Evolutionary conservation across 2,888 invertebrate species (phyloP).

Genomic region (Serrognathus titanus): DNA sequence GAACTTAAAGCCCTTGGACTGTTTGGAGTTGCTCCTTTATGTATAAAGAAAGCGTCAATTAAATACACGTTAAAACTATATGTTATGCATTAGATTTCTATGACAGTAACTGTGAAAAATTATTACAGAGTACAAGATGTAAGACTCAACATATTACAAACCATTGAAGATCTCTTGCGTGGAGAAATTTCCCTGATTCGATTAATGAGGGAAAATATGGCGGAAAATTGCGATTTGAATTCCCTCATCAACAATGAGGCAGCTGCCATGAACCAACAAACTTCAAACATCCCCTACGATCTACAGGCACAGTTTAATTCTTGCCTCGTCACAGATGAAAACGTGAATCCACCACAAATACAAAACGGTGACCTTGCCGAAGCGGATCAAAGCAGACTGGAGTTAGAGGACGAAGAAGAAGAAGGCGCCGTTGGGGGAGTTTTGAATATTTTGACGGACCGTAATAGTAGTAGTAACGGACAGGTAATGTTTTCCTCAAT

Average conservation of each 20-base stretch:
- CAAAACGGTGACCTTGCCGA: conserved; percentile 75
- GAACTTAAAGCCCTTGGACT: too few species aligned
- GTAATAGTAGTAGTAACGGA: conserved; percentile 14
- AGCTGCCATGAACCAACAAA: neutral
- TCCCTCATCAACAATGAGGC: conserved; percentile 6
- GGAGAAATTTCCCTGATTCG: conserved; percentile 43
- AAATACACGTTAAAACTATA: too few species aligned
- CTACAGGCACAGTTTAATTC: conserved; percentile 9
- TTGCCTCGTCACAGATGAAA: conserved; percentile 1
- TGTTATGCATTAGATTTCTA: neutral
- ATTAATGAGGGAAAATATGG: conserved; percentile 39
- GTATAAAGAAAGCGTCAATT: too few species aligned
- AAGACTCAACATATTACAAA: conserved; percentile 37
- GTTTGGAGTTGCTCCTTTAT: too few species aligned
- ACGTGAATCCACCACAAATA: conserved; percentile 43
- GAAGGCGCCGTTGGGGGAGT: conserved; percentile 48
- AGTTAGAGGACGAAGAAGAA: conserved; percentile 37
- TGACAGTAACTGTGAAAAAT: neutral
- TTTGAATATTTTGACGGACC: conserved; percentile 25
- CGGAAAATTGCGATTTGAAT: conserved; percentile 28
- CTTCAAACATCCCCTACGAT: conserved; percentile 12
- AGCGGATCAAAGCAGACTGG: conserved; percentile 70
- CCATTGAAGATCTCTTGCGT: conserved; percentile 37
- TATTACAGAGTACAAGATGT: conserved; percentile 38
- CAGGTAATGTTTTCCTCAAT: conserved; percentile 19